Base-by-base conservation (phyloP, 1,140 invertebrate species). In the Anthonomus grandis region DNA sequence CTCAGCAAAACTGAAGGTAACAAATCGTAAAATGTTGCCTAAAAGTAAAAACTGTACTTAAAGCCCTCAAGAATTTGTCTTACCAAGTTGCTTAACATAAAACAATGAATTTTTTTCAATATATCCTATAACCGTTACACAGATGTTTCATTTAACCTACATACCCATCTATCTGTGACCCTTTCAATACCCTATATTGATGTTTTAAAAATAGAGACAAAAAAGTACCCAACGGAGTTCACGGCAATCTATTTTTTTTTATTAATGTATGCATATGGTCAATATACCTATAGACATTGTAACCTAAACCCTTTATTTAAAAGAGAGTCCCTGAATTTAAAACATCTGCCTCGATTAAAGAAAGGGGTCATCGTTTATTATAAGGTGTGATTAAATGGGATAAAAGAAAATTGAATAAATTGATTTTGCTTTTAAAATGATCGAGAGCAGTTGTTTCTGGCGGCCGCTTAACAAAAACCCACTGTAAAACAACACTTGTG, bases 261-360 rank as follows among this genome's bases (percentile, higher is more conserved):
- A 31, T 49, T 57, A 57, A 57, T 49, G 38, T 57, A 57, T 57
- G 54, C 54, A 57, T 57, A 57, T 57, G 54, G 54, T 57, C 54
- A 57, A 39, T 27, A 38, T 37, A 31, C 15, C 45, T 39, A 55
- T 47, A 42, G 44, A 45, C 23, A 15, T 44, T 44, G 51, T 38
- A 45, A 55, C 13, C 24, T 23, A 47, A 46, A 46, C 42, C 52
- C 36, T 37, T 38, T 49, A 49, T 42, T 48, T 49, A 23, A 55
- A 37, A 55, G 17, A 57, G 23, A 27, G 39, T 31, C 42, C 22
- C 22, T 22, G 10, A 38, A n/a, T n/a, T n/a, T n/a, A n/a, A 22
- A 54, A 54, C 51, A 54, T 54, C 51, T 54, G 51, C 41, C 41
- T 22, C 10, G 13, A 34, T 34, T n/a, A n/a, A n/a, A 45, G 27